Conservation (phyloP, 2,113 vertebrate genomes). For the Falcunculus frontatus region DNA sequence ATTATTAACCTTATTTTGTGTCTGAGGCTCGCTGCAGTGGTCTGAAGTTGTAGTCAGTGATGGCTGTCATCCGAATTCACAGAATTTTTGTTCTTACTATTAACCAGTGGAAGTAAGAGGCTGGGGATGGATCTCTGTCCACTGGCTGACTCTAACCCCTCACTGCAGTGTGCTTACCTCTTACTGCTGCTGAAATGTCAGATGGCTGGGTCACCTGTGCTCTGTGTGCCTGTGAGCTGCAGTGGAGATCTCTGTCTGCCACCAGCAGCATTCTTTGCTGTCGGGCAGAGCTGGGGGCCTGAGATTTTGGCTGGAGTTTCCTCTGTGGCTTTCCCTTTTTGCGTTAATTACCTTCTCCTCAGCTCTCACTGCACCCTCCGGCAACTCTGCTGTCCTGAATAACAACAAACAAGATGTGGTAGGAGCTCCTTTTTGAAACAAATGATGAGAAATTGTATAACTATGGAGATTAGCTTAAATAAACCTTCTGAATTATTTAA, state of each 20-base stretch:
- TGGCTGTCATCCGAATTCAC: neutral
- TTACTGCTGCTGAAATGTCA: neutral
- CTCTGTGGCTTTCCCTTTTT: neutral
- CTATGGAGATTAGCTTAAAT: neutral
- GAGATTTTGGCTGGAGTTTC: neutral
- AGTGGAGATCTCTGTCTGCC: neutral
- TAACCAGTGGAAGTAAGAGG: neutral
- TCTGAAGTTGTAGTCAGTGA: neutral
- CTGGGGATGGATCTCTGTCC: neutral
- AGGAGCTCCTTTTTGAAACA: neutral
- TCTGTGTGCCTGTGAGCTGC: neutral
- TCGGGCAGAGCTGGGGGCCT: neutral
- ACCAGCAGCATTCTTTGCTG: neutral
- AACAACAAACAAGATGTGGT: neutral
- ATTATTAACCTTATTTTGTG: neutral
- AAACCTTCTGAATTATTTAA: neutral
- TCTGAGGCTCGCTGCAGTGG: neutral
- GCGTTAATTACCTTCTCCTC: neutral
- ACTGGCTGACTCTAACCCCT: neutral
- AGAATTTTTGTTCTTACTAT: neutral
- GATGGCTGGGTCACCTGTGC: rapidly evolving
- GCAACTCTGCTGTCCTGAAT: neutral
- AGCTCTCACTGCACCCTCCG: neutral
- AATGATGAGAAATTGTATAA: neutral
- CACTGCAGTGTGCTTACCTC: neutral